Evolutionary conservation across 2,888 invertebrate genomes (phyloP).

Genomic region (Galeruca laticollis): DNA sequence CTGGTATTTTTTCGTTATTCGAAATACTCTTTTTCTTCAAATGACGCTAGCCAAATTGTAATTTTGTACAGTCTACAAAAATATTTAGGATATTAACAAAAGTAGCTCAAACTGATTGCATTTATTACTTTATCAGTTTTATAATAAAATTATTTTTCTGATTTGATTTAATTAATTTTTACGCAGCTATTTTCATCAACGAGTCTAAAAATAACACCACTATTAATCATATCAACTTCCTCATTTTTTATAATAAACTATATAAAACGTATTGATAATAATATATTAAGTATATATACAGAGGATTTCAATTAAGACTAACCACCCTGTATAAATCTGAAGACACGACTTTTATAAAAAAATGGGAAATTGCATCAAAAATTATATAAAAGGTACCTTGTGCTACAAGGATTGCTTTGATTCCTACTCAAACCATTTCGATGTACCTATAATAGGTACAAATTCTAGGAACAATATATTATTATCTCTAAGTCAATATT

Average conservation of each 20-base stretch:
- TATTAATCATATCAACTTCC: constrained; percentile 3
- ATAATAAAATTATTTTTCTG: neutral
- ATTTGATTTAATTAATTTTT: constrained; percentile 2
- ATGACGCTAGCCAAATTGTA: too few species aligned
- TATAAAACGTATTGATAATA: neutral
- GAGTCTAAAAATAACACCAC: neutral
- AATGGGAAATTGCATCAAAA: too few species aligned
- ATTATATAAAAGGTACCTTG: too few species aligned
- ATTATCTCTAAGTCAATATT: constrained; percentile 5
- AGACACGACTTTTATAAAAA: too few species aligned
- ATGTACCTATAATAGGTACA: neutral
- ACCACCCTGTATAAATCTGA: too few species aligned
- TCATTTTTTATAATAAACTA: neutral
- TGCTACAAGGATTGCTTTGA: too few species aligned
- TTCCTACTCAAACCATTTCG: too few species aligned
- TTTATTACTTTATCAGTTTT: neutral
- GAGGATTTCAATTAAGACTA: too few species aligned
- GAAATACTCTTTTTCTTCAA: too few species aligned
- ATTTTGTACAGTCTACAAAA: too few species aligned
- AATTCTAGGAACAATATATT: neutral
- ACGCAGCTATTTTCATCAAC: neutral
- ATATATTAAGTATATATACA: neutral
- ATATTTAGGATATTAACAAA: too few species aligned
- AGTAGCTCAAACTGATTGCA: neutral
- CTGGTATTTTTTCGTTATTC: too few species aligned